phyloP scores from a whole-genome alignment of 2,797 vertebrate genomes.

The Leucoraja ocellata region DNA sequence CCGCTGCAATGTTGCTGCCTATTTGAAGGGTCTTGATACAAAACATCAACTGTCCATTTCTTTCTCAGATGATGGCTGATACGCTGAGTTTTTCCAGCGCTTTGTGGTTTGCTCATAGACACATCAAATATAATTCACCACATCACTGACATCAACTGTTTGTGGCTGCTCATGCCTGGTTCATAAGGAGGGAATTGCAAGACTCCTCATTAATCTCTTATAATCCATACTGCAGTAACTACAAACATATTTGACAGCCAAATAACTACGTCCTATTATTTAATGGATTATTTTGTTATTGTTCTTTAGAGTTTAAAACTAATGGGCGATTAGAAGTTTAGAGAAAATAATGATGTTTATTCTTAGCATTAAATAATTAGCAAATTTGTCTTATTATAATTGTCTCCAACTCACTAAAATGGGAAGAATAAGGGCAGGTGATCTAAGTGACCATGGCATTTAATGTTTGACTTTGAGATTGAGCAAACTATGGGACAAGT shows the following conservation, averaged over 20 bases:
- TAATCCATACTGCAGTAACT: too few relatives aligned
- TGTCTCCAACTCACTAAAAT: neutral
- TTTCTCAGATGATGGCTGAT: too few relatives aligned
- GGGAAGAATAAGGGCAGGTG: neutral
- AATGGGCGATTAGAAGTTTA: neutral
- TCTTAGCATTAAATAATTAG: neutral
- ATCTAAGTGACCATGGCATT: neutral
- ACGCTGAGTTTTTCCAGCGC: too few relatives aligned
- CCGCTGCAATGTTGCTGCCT: too few relatives aligned
- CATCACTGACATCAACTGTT: neutral
- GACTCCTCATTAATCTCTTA: too few relatives aligned
- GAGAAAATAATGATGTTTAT: neutral
- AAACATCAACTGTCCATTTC: too few relatives aligned
- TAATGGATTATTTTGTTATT: neutral
- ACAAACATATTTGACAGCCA: neutral
- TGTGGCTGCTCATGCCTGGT: neutral
- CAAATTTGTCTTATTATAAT: conserved; percentile 15
- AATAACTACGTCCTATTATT: neutral
- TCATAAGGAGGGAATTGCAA: neutral
- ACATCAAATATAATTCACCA: too few relatives aligned
- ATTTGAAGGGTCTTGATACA: too few relatives aligned
- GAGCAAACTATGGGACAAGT: neutral
- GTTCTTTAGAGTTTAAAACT: conserved; percentile 19
- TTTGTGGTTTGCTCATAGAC: too few relatives aligned
- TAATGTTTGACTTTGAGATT: neutral